Evolutionary conservation across 2,888 invertebrate species (phyloP), one percentile per base, ranked within the genome.

Genomic region (Onchidella celtica): DNA sequence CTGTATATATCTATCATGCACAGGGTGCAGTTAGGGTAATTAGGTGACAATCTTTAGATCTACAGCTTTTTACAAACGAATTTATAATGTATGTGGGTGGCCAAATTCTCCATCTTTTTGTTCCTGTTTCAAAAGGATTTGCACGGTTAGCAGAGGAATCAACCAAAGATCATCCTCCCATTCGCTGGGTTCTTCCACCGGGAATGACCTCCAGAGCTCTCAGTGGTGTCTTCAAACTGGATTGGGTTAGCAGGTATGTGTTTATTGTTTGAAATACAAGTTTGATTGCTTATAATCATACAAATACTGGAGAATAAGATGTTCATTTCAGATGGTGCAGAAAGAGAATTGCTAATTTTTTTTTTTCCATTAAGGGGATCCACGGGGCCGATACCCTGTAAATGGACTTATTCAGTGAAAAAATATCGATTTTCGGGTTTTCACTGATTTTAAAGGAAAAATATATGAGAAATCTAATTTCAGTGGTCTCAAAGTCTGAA

Each of bases 171-270:
- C 97, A 97, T 59, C 96, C 97, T 27, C 92, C 92, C 6, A 92
- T 93, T 4, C 96, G 98, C 61, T 99, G 99, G 99, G 97, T 95
- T 83, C 93, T 99, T 82, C 99, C 99, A 2, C 97, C 97, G 3
- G 98, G 98, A 32, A 95, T 99, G 75, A 97, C 97, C 83, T 96
- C 97, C 3, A 96, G 97, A 93, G 97, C 98, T 59, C 95, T 99
- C 72, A 98, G 98, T 89, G 99, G 99, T 81, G 97, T 98, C 21
- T 99, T 99, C 93, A 97, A 97, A 94, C 96, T 99, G 11, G 98
- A 99, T 93, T 99, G 99, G 99, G 97, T 99, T 87, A 98, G 97
- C 92, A 96, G 94, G 94, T 94, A 85, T 85, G 38, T 24, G 47
- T 6, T 17, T 47, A 47, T 11, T 11, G 47, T 17, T n/a, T n/a